phyloP scores from a whole-genome alignment of 2,797 vertebrate species.

The Chelon auratus region DNA sequence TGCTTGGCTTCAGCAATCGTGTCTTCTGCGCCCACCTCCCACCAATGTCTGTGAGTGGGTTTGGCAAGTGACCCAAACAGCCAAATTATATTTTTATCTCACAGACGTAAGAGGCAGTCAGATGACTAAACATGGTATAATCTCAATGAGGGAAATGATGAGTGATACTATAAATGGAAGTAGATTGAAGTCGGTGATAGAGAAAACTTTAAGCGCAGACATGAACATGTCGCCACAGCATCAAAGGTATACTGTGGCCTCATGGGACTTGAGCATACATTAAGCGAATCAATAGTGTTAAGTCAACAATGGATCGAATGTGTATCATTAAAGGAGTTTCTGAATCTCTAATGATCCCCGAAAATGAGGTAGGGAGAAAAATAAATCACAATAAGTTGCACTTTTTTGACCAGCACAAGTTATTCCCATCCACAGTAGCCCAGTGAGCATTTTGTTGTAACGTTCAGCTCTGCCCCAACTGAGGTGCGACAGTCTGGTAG shows the following conservation, averaged over 20 bases:
- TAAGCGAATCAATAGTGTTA: neutral
- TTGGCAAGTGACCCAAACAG: slow-evolving; percentile 9
- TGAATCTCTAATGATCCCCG: no score
- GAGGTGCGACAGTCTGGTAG: no score
- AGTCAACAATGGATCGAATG: neutral
- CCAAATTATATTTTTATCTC: slow-evolving; percentile 23
- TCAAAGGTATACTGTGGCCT: neutral
- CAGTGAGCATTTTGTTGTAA: no score
- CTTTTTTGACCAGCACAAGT: no score
- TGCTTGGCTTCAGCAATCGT: slow-evolving; percentile 15
- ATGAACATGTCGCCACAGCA: neutral
- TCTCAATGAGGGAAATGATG: neutral
- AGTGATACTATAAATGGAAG: neutral
- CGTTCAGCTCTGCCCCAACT: no score
- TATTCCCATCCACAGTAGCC: no score
- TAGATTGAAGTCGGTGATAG: neutral
- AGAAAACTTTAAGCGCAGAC: neutral
- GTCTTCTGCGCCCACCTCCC: slow-evolving; percentile 49
- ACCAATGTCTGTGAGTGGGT: slow-evolving; percentile 46
- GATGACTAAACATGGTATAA: slow-evolving; percentile 35
- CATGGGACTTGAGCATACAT: neutral
- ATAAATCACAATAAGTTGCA: no score
- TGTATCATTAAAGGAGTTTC: no score
- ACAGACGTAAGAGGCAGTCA: slow-evolving; percentile 26
- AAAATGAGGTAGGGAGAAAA: no score